These are phyloP conservation scores for Lacanobia oleracea DNA, from an alignment of 2,888 invertebrate genomes.

Conservation along the genomic window DNA sequence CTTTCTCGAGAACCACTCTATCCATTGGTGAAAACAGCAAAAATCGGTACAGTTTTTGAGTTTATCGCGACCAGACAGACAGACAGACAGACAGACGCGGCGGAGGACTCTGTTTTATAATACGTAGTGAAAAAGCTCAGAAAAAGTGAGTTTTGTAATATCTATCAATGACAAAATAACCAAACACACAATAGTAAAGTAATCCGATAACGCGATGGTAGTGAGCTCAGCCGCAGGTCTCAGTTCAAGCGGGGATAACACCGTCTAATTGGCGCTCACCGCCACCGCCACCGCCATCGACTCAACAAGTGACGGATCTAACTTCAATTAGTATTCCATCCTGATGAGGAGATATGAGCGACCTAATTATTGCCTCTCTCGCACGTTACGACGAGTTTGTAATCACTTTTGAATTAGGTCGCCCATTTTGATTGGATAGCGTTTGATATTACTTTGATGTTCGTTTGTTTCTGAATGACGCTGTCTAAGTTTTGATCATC, in stretches of 20 bases:
- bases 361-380: constrained; percentile 35
- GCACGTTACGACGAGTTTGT: constrained; percentile 18
- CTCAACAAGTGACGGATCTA: constrained; percentile 54
- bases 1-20: too few species aligned
- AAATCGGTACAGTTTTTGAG: too few species aligned
- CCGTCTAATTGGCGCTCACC: constrained; percentile 27
- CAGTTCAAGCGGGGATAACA: constrained; percentile 8
- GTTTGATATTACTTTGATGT: not conserved
- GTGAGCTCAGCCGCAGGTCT: not conserved
- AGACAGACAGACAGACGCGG: too few species aligned
- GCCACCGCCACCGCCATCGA: constrained; percentile 8
- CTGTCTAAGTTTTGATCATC: too few species aligned
- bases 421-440: not conserved
- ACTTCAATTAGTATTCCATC: constrained; percentile 53
- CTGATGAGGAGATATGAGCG: constrained; percentile 17
- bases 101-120: too few species aligned
- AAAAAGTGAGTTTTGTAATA: too few species aligned
- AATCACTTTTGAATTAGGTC: constrained; percentile 31
- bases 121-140: too few species aligned
- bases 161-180: too few species aligned
- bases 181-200: constrained; percentile 1
- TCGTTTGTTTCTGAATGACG: not conserved
- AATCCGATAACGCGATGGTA: not conserved
- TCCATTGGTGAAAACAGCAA: too few species aligned
- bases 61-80: too few species aligned